Evolutionary conservation across 2,113 vertebrate genomes (phyloP).

Genomic region (Apteryx mantelli): DNA sequence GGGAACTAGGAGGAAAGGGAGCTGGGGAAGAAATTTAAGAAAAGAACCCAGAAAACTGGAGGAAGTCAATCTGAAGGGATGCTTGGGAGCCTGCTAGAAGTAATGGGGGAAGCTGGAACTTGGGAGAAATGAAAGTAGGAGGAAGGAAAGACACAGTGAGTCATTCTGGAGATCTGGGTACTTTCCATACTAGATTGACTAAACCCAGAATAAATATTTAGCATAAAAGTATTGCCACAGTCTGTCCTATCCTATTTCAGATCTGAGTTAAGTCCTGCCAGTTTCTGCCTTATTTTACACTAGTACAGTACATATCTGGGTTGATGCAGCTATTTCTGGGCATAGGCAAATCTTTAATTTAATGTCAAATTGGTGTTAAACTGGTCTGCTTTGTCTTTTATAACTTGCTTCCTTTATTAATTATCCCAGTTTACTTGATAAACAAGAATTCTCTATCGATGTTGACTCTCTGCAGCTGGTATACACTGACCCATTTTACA

Average conservation of each 20-base stretch:
- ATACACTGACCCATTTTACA: not conserved
- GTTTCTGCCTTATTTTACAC: constrained; percentile 50
- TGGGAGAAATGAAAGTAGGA: not conserved
- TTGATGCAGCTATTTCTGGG: constrained; percentile 56
- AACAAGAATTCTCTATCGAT: not conserved
- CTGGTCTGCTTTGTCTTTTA: not conserved
- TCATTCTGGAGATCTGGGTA: not conserved
- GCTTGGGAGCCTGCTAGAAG: not conserved
- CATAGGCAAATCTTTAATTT: constrained; percentile 25
- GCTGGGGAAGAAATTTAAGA: not conserved
- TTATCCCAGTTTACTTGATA: constrained; percentile 7
- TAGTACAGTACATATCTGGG: constrained; percentile 29
- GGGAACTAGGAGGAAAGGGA: not conserved
- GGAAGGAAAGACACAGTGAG: not conserved
- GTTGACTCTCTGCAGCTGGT: constrained; percentile 2
- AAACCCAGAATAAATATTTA: not conserved
- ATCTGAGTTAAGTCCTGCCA: constrained; percentile 35
- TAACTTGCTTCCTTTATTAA: not conserved
- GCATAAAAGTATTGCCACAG: not conserved
- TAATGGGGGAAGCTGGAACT: not conserved
- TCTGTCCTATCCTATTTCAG: constrained; percentile 22
- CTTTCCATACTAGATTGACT: not conserved
- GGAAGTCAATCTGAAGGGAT: not conserved
- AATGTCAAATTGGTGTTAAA: not conserved
- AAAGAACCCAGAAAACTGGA: not conserved